Conservation (phyloP, 2,888 invertebrate genomes). For the Balanococcus diminutus region DNA sequence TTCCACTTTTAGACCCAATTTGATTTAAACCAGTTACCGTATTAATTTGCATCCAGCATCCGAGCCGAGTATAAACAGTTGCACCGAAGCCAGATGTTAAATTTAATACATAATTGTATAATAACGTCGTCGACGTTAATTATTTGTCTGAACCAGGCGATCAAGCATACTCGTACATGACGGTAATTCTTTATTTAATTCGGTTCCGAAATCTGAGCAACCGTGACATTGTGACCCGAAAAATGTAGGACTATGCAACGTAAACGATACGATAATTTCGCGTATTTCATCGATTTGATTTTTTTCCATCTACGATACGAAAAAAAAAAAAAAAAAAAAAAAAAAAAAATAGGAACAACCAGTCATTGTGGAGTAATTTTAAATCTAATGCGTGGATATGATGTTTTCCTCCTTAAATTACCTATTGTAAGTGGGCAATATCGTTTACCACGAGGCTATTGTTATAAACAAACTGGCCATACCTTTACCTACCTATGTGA, state of each 20-base stretch:
- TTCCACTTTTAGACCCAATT: neutral
- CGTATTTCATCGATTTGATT: constrained; percentile 27
- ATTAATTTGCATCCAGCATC: constrained; percentile 4
- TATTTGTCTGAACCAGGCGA: neutral
- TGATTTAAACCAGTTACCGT: neutral
- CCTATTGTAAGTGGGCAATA: constrained; percentile 16
- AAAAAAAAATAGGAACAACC: neutral
- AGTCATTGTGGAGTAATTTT: constrained; percentile 12
- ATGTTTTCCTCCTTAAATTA: constrained; percentile 2
- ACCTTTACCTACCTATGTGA: neutral
- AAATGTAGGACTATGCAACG: neutral
- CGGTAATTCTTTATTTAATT: neutral
- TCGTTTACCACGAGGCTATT: neutral
- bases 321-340: no score
- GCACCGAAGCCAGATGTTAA: constrained; percentile 6
- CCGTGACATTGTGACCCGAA: constrained; percentile 30
- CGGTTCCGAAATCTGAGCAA: neutral
- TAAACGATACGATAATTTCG: neutral
- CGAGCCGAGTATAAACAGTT: neutral
- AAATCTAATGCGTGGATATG: neutral
- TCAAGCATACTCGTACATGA: neutral
- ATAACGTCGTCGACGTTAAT: constrained; percentile 3
- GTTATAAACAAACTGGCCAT: neutral
- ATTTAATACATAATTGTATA: constrained; percentile 13
- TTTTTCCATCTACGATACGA: neutral